Evolutionary conservation across 2,113 vertebrate species (phyloP).

Genomic region (Podarcis cretensis): DNA sequence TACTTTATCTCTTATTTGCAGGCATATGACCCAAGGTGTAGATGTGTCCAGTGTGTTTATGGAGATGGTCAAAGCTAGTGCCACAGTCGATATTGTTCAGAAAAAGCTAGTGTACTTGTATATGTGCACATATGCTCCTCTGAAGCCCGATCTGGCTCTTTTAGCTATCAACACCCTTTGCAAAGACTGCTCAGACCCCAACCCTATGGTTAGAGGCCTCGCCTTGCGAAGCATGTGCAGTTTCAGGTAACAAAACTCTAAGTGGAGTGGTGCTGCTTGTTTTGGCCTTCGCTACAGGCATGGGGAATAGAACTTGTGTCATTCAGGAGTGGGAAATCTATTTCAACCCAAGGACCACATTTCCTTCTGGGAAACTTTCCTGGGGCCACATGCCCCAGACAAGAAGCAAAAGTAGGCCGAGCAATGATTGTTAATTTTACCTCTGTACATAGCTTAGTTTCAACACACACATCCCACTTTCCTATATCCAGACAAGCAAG

Average conservation of each 20-base stretch:
- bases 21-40: constrained; percentile 90
- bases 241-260: constrained; percentile 79
- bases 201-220: constrained; percentile 92
- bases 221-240: constrained; percentile 93
- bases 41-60: constrained; percentile 91
- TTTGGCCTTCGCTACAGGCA: background rate
- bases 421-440: no score
- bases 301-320: background rate
- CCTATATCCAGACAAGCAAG: no score
- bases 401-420: no score
- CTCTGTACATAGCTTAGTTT: no score
- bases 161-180: constrained; percentile 93
- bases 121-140: constrained; percentile 89
- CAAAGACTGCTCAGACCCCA: constrained; percentile 93
- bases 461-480: no score
- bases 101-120: constrained; percentile 95
- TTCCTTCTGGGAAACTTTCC: no score
- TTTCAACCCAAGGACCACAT: no score
- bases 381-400: no score
- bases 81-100: constrained; percentile 90
- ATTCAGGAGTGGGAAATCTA: background rate
- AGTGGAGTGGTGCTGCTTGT: background rate
- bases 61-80: constrained; percentile 96
- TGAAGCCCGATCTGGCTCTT: constrained; percentile 90
- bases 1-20: constrained; percentile 54